Percentiles rank a stretch among this genome's conserved stretches.
Conservation (phyloP, 1,140 invertebrate species). For the Tetramorium simillimum region DNA sequence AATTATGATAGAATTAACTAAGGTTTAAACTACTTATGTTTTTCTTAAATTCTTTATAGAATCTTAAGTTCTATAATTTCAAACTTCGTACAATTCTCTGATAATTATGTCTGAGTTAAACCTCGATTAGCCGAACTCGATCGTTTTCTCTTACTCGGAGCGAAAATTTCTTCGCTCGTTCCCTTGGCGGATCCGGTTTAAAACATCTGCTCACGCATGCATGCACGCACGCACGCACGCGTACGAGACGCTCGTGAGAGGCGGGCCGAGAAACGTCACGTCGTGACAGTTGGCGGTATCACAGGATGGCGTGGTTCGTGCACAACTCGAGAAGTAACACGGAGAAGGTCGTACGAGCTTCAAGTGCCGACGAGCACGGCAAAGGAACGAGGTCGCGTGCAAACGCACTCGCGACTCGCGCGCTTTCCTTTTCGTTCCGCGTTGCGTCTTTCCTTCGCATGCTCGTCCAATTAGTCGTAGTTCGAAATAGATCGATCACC, state of each 20-base stretch:
- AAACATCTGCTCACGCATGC: constrained; percentile 40
- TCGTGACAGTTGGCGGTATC: constrained; percentile 45
- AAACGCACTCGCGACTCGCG: constrained; percentile 27
- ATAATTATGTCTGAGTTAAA: constrained; percentile 1
- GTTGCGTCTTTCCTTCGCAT: background rate
- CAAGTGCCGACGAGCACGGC: constrained; percentile 57
- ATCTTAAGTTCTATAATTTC: background rate
- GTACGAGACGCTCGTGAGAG: constrained; percentile 52
- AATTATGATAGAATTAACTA: background rate
- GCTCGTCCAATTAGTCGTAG: constrained; percentile 1
- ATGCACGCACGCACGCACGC: constrained; percentile 1
- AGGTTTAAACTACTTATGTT: background rate
- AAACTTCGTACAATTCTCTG: background rate
- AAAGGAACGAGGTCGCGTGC: constrained; percentile 44
- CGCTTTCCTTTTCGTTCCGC: constrained; percentile 65
- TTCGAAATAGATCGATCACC: constrained; percentile 37
- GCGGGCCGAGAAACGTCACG: constrained; percentile 46
- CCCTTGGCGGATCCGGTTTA: constrained; percentile 4
- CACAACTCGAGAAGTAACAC: constrained; percentile 45
- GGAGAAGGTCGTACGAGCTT: constrained; percentile 65
- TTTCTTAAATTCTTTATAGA: background rate
- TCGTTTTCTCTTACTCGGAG: background rate
- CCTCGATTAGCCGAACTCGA: constrained; percentile 20
- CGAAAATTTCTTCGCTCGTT: constrained; percentile 37
- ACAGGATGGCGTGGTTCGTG: constrained; percentile 34